A percentile compares a stretch with the other conserved stretches of the same genome.
These are phyloP conservation scores for Perizoma flavofasciatum DNA, from an alignment of 2,888 invertebrate species.

Conservation along the genomic window DNA sequence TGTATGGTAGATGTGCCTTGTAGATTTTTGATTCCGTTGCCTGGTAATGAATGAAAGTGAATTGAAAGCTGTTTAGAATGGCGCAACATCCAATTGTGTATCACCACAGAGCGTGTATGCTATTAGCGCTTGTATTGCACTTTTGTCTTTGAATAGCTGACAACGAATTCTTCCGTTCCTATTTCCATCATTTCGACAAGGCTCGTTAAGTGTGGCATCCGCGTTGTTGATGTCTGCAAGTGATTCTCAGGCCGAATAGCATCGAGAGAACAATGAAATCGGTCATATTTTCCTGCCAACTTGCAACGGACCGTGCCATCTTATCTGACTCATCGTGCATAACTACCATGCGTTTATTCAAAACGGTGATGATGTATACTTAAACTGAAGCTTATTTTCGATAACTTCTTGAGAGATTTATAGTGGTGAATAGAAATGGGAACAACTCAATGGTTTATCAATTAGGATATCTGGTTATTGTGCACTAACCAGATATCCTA, in stretches of 20 bases:
- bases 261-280: conserved; percentile 80
- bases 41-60: conserved; percentile 23
- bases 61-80: conserved; percentile 29
- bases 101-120: conserved; percentile 47
- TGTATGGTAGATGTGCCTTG: conserved; percentile 7
- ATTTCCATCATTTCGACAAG: conserved; percentile 81
- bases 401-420: conserved; percentile 67
- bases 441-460: conserved; percentile 37
- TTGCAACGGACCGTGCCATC: conserved; percentile 75
- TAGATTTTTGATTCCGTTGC: conserved; percentile 10
- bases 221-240: conserved; percentile 79
- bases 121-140: conserved; percentile 53
- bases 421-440: conserved; percentile 39
- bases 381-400: conserved; percentile 73
- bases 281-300: conserved; percentile 81
- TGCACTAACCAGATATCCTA: too few species aligned
- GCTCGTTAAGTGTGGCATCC: conserved; percentile 81
- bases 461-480: too few species aligned
- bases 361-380: conserved; percentile 70
- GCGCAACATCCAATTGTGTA: conserved; percentile 67
- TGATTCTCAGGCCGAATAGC: conserved; percentile 79
- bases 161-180: conserved; percentile 78
- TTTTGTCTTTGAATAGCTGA: conserved; percentile 75
- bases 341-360: conserved; percentile 74
- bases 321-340: conserved; percentile 78